A percentile compares a stretch with the other conserved stretches of the same genome.
phyloP scores from a whole-genome alignment of 2,797 vertebrate genomes.

The Enteromius argenteus region DNA sequence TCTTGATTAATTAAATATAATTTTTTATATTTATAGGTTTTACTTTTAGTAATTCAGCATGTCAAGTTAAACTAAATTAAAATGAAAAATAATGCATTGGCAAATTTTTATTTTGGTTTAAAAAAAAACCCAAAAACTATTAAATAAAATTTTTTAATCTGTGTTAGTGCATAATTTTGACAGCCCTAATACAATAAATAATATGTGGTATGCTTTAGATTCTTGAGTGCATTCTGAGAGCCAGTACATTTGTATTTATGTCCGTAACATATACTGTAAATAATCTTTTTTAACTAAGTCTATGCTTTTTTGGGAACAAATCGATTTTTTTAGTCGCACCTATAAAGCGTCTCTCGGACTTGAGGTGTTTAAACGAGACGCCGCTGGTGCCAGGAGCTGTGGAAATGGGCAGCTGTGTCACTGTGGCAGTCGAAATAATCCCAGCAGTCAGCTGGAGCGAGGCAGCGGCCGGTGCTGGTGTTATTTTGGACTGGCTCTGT shows the following conservation, averaged over 20 bases:
- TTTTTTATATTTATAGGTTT: background rate
- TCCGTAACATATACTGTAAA: background rate
- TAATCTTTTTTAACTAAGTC: background rate
- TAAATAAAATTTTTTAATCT: background rate
- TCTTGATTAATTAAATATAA: no score
- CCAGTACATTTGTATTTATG: background rate
- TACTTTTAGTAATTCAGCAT: background rate
- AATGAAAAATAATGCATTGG: background rate
- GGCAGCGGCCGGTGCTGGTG: slow-evolving; percentile 75
- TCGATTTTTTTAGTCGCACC: slow-evolving; percentile 6
- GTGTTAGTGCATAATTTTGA: background rate
- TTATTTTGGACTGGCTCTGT: slow-evolving; percentile 76
- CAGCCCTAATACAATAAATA: background rate
- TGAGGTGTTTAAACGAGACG: slow-evolving; percentile 21
- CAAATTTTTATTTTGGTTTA: no score
- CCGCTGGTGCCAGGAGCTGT: slow-evolving; percentile 12
- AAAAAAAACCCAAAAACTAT: no score
- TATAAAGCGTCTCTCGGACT: slow-evolving; percentile 26
- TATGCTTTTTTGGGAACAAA: background rate
- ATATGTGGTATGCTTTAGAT: background rate
- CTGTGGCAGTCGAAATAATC: slow-evolving; percentile 78
- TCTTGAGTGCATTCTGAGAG: background rate
- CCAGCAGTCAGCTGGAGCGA: slow-evolving; percentile 78
- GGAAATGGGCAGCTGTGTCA: slow-evolving; percentile 56
- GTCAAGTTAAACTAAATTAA: background rate